Percentiles rank a stretch among this genome's conserved stretches.
These are phyloP conservation scores for Rhinolophus sinicus DNA, from an alignment of 2,113 vertebrate species.

Conservation along the genomic window DNA sequence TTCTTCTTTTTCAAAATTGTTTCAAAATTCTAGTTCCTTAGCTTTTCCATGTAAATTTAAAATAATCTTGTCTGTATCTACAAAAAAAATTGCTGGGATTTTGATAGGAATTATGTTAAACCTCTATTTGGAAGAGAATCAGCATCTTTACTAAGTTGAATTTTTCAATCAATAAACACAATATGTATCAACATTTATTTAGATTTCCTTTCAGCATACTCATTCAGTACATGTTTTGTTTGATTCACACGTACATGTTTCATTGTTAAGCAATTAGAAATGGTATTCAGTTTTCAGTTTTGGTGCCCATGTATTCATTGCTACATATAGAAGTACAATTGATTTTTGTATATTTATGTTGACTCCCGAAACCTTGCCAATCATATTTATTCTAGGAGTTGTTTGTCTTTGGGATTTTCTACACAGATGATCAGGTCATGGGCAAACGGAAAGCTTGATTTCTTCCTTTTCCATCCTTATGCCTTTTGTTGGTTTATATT, in stretches of 20 bases:
- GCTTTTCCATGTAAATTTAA: not conserved
- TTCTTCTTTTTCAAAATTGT: not conserved
- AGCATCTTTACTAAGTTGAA: fast-evolving
- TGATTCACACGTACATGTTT: fast-evolving
- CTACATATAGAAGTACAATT: not conserved
- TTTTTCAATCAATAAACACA: fast-evolving
- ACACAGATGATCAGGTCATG: fast-evolving
- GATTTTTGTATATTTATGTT: not conserved
- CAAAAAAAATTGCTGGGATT: fast-evolving
- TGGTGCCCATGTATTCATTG: fast-evolving
- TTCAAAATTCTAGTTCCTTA: not conserved
- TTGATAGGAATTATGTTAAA: not conserved
- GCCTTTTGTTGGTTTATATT: not conserved
- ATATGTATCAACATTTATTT: fast-evolving
- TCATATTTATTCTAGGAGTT: not conserved
- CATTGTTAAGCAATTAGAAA: not conserved
- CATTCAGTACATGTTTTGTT: no score
- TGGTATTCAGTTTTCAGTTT: not conserved
- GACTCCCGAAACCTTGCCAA: not conserved
- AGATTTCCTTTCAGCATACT: not conserved
- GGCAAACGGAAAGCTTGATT: not conserved
- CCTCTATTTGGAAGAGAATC: not conserved
- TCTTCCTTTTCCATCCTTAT: not conserved
- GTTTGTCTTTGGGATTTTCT: not conserved
- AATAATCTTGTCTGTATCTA: no score